Percentiles rank a stretch among this genome's conserved stretches.
Evolutionary conservation across 2,888 invertebrate species (phyloP).

Genomic region (Tipula confusa): DNA sequence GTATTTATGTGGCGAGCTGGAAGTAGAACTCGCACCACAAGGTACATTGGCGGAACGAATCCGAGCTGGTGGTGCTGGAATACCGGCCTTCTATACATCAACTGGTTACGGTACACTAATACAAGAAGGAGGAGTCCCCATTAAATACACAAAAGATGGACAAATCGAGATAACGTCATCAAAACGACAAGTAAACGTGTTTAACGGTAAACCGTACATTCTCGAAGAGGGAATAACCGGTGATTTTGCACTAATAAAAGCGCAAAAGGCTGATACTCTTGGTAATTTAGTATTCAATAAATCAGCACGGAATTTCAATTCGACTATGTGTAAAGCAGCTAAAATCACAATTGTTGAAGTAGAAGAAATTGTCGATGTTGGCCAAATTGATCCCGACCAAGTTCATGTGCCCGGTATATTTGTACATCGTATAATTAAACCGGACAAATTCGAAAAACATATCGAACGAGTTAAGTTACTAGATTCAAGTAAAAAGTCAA

Average conservation of each 20-base stretch:
- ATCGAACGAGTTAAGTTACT: constrained; percentile 72
- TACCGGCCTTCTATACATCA: constrained; percentile 97
- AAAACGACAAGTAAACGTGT: constrained; percentile 65
- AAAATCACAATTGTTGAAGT: constrained; percentile 88
- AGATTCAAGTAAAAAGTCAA: constrained; percentile 48
- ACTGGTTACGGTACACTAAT: constrained; percentile 94
- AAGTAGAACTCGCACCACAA: constrained; percentile 88
- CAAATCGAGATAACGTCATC: constrained; percentile 72
- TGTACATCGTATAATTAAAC: constrained; percentile 81
- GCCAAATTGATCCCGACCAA: constrained; percentile 70
- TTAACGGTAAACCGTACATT: constrained; percentile 83
- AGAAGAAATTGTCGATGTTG: constrained; percentile 89
- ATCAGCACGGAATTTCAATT: constrained; percentile 93
- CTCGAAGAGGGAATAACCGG: constrained; percentile 95
- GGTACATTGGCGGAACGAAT: constrained; percentile 97
- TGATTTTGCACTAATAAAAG: constrained; percentile 93
- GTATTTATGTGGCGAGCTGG: constrained; percentile 86
- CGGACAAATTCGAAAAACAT: constrained; percentile 75
- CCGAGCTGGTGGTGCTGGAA: constrained; percentile 94
- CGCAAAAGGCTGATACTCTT: constrained; percentile 90
- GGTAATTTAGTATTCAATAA: constrained; percentile 87
- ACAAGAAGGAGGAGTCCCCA: constrained; percentile 94
- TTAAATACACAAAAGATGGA: constrained; percentile 72
- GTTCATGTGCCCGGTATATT: constrained; percentile 93
- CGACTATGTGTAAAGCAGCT: constrained; percentile 91